Conservation (phyloP, 2,113 vertebrate genomes). For the Thinocorus orbignyianus region DNA sequence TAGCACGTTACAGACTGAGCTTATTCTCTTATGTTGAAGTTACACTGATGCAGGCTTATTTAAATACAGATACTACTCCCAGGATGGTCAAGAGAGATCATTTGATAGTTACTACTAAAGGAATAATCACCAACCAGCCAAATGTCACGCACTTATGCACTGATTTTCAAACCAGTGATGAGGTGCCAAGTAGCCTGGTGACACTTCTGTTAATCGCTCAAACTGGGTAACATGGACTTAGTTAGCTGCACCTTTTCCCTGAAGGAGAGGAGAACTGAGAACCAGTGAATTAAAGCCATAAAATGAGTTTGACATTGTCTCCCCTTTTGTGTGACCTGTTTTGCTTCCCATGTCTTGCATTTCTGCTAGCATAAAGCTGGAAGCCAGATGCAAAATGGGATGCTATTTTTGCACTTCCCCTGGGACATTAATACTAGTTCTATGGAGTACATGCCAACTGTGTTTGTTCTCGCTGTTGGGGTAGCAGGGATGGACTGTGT, state of each 20-base stretch:
- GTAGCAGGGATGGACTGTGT: not conserved
- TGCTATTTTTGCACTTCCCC: not conserved
- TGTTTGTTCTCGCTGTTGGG: not conserved
- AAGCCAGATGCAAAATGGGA: not conserved
- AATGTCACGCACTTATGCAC: accelerated
- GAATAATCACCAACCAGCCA: not conserved
- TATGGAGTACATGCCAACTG: not conserved
- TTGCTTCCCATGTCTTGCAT: not conserved
- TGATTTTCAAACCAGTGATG: not conserved
- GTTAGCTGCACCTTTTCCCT: not conserved
- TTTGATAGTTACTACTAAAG: not conserved
- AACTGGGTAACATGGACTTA: not conserved
- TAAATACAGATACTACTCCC: not conserved
- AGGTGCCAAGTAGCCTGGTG: not conserved
- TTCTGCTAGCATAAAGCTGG: not conserved
- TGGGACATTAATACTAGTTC: not conserved
- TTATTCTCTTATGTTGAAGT: not conserved
- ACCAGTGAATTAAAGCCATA: not conserved
- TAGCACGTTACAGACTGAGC: not conserved
- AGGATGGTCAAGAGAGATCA: not conserved
- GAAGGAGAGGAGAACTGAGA: not conserved
- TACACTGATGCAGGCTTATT: not conserved
- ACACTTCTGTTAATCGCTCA: not conserved
- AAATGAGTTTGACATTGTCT: not conserved
- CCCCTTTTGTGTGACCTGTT: not conserved